Evolutionary conservation across 2,113 vertebrate species (phyloP), one percentile per base, ranked within the genome.

Genomic region (Poeciliopsis turrubarensis): DNA sequence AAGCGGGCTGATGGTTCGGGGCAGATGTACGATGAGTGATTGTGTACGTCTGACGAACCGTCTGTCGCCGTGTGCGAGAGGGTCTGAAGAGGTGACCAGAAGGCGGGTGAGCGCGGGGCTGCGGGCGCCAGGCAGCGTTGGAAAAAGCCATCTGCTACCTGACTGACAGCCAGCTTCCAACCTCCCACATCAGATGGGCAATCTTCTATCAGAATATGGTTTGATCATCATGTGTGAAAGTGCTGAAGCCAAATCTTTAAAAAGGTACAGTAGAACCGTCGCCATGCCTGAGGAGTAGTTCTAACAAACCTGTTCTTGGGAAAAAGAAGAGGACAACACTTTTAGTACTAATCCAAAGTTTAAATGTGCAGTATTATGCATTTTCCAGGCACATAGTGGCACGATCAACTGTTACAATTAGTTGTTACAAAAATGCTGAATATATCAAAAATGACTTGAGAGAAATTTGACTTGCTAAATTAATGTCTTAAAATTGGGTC

Each of bases 1-100:
- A 87, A 86, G 83, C 65, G 34, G 74, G 72, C 70, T 91, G 91
- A 91, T 60, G 87, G 72, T 76, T 77, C 4, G 17, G 76, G 86
- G 86, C 91, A 92, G 90, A 91, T 91, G 92, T 74, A 81, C 37
- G 26, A 70, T 72, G 85, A 90, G 72, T 31, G 39, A 84, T 72
- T 60, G 82, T 82, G 87, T 83, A 83, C 78, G 85, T 87, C 84
- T 71, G 72, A 84, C 77, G 80, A 85, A 82, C 44, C 75, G 82
- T 90, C 89, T 90, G 87, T 77, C 61, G 75, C 89, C 70, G 64
- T 70, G 19, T 81, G 86, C 62, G 69, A 71, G 64, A 71, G 72
- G 72, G 73, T 37, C 67, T 68, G 70, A 82, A 84, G 89, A 84
- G 84, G 72, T 86, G 80, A 80, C 44, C 76, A 54, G 78, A 75